A percentile compares a stretch with the other conserved stretches of the same genome.
phyloP scores from a whole-genome alignment of 2,888 invertebrate species.

The Hydraecia micacea region DNA sequence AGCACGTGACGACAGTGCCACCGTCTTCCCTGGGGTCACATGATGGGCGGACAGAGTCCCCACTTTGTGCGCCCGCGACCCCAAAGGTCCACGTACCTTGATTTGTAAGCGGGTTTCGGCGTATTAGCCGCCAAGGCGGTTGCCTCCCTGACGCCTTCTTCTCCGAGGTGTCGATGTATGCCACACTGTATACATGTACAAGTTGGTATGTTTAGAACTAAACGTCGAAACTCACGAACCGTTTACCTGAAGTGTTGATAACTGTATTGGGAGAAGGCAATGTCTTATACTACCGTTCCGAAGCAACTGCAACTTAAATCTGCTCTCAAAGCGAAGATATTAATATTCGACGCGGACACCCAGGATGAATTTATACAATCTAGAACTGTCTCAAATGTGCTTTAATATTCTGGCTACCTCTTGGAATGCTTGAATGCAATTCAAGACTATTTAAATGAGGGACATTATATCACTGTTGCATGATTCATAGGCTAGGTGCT shows the following conservation, averaged over 20 bases:
- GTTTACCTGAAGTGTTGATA: conserved; percentile 7
- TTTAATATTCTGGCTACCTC: conserved; percentile 49
- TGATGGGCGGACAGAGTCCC: too few relatives aligned
- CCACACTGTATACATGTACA: not conserved
- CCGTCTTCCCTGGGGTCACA: too few relatives aligned
- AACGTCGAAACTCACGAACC: not conserved
- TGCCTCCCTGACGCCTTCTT: too few relatives aligned
- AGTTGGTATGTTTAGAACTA: conserved; percentile 11
- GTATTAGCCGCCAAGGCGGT: too few relatives aligned
- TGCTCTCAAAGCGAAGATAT: conserved; percentile 37
- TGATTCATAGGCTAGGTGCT: not conserved
- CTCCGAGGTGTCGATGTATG: too few relatives aligned
- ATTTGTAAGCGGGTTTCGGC: too few relatives aligned
- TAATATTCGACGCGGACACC: conserved; percentile 48
- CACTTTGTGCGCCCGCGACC: too few relatives aligned
- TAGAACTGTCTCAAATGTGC: conserved; percentile 27
- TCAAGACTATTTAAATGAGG: conserved; percentile 39
- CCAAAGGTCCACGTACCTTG: too few relatives aligned
- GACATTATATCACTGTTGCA: conserved; percentile 21
- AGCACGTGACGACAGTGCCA: too few relatives aligned
- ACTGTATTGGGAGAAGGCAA: conserved; percentile 4
- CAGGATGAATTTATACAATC: conserved; percentile 45
- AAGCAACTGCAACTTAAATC: conserved; percentile 21
- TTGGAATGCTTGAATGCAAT: conserved; percentile 36
- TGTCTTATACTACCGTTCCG: not conserved